Evolutionary conservation across 1,140 invertebrate genomes (phyloP).

Genomic region (Magallana ariakensis): DNA sequence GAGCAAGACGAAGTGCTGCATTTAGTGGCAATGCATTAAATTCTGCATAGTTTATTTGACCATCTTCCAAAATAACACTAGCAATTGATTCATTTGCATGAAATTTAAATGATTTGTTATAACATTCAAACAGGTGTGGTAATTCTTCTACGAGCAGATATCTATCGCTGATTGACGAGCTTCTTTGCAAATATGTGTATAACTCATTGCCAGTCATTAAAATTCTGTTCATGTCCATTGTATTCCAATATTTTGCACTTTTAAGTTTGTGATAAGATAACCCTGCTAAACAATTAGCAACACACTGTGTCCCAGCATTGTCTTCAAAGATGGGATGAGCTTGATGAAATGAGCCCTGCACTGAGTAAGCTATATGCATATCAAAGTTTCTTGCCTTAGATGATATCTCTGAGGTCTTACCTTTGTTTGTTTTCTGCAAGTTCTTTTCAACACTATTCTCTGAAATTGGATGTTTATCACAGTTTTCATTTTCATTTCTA

Average conservation of each 20-base stretch:
- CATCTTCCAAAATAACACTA: not conserved
- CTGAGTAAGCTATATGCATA: not conserved
- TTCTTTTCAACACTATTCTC: too few relatives aligned
- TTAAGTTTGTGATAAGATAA: constrained; percentile 8
- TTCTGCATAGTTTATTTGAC: not conserved
- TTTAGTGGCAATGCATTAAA: constrained; percentile 39
- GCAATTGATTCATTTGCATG: constrained; percentile 7
- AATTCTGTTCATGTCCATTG: constrained; percentile 13
- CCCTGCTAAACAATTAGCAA: constrained; percentile 43
- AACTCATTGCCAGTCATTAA: constrained; percentile 35
- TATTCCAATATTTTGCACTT: not conserved
- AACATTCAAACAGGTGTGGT: constrained; percentile 2
- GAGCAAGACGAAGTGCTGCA: constrained; percentile 16
- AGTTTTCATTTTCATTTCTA: too few relatives aligned
- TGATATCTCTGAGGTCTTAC: too few relatives aligned
- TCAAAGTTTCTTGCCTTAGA: not conserved
- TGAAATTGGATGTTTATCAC: too few relatives aligned
- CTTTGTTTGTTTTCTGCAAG: too few relatives aligned
- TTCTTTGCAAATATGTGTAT: constrained; percentile 15
- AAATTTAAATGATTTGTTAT: not conserved
- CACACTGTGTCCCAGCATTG: constrained; percentile 39
- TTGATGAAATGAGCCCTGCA: constrained; percentile 44
- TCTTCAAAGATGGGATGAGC: constrained; percentile 32
- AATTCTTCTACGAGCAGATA: constrained; percentile 38
- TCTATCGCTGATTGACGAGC: not conserved